These are phyloP conservation scores for Tachysurus vachellii DNA, from an alignment of 2,113 vertebrate genomes.

Conservation along the genomic window DNA sequence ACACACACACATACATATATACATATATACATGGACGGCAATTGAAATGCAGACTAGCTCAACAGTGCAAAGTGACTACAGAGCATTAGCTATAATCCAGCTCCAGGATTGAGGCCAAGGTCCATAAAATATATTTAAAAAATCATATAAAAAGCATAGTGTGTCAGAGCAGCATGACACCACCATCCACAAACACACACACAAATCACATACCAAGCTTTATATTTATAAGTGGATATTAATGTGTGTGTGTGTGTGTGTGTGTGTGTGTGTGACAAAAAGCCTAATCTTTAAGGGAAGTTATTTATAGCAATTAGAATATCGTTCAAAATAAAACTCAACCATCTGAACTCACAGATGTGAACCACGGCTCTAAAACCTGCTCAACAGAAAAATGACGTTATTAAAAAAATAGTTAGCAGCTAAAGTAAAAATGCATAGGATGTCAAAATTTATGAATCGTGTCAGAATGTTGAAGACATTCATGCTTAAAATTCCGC, in stretches of 20 bases:
- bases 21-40: neutral
- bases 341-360: neutral
- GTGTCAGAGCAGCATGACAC: slow-evolving; percentile 40
- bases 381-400: neutral
- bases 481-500: slow-evolving; percentile 20
- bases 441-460: neutral
- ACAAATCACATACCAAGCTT: slow-evolving; percentile 23
- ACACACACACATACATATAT: slow-evolving; percentile 5
- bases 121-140: slow-evolving; percentile 53
- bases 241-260: slow-evolving; percentile 11
- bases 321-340: slow-evolving; percentile 19
- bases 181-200: slow-evolving; percentile 30
- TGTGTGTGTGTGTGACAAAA: slow-evolving; percentile 5
- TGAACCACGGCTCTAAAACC: neutral
- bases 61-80: slow-evolving; percentile 26
- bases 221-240: slow-evolving; percentile 20
- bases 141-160: slow-evolving; percentile 49
- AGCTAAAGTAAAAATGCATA: neutral
- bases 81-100: slow-evolving; percentile 42
- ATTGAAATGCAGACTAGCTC: slow-evolving; percentile 49
- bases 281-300: neutral
- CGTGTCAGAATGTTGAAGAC: neutral
- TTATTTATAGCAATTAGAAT: slow-evolving; percentile 29
- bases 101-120: slow-evolving; percentile 51
- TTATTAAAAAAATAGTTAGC: neutral